phyloP scores from a whole-genome alignment of 2,797 vertebrate species.

The Peromyscus nudipes region DNA sequence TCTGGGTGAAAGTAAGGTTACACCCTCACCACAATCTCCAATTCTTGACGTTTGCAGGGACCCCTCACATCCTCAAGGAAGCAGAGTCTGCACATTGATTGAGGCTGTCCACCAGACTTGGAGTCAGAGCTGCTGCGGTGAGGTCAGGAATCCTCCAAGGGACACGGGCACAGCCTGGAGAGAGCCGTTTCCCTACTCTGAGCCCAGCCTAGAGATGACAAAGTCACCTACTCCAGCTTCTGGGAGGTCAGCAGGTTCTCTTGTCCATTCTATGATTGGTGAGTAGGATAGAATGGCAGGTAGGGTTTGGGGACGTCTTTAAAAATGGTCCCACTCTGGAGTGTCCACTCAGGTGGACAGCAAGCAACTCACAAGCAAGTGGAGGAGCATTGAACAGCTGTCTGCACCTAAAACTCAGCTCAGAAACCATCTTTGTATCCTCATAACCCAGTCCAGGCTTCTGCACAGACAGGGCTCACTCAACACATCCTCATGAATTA shows the following conservation, averaged over 20 bases:
- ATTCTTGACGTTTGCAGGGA: background rate
- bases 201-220: background rate
- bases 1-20: too few relatives aligned
- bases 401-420: background rate
- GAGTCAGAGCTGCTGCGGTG: background rate
- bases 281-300: background rate
- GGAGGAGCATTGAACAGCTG: accelerated
- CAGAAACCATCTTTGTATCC: background rate
- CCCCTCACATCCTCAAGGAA: background rate
- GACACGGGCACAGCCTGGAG: background rate
- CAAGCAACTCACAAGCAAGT: background rate
- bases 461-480: background rate
- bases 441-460: background rate
- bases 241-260: background rate
- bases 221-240: background rate
- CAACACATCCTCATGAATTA: background rate
- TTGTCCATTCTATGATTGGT: too few relatives aligned
- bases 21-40: background rate
- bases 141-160: background rate
- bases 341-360: background rate
- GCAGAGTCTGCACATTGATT: background rate
- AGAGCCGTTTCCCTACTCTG: background rate
- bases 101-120: background rate
- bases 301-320: background rate
- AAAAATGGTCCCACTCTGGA: background rate